These are phyloP conservation scores for Coelopa pilipes DNA, from an alignment of 2,888 invertebrate species.

Conservation along the genomic window DNA sequence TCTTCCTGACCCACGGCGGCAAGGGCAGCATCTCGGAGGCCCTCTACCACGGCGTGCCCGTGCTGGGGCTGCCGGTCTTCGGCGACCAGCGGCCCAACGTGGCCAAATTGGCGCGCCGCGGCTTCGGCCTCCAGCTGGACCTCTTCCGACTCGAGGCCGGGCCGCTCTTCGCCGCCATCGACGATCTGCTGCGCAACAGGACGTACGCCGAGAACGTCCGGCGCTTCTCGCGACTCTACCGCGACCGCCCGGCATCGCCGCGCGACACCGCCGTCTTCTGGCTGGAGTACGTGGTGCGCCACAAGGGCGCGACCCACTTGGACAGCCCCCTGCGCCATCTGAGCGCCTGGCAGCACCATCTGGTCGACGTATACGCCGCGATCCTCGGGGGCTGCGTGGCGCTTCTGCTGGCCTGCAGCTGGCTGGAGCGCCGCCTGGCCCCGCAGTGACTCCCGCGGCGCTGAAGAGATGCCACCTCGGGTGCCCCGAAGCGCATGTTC, in stretches of 20 bases:
- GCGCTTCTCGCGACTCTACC: slow-evolving; percentile 66
- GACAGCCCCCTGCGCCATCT: slow-evolving; percentile 67
- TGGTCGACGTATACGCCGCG: slow-evolving; percentile 66
- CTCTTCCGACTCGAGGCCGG: slow-evolving; percentile 38
- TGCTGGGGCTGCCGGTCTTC: slow-evolving; percentile 79
- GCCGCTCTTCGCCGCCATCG: slow-evolving; percentile 43
- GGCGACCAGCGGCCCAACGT: slow-evolving; percentile 84
- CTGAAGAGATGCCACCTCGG: background rate
- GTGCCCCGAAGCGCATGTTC: background rate
- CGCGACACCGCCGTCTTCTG: slow-evolving; percentile 69
- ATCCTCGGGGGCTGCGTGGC: slow-evolving; percentile 28
- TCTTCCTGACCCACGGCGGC: slow-evolving; percentile 68
- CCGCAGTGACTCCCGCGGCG: background rate
- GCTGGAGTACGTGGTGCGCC: slow-evolving; percentile 71
- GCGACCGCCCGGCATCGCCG: slow-evolving; percentile 69
- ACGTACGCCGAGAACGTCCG: slow-evolving; percentile 54
- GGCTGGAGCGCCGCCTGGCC: slow-evolving; percentile 25
- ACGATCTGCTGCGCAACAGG: slow-evolving; percentile 44
- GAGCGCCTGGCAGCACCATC: slow-evolving; percentile 65
- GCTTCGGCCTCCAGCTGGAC: slow-evolving; percentile 59
- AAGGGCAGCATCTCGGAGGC: slow-evolving; percentile 81
- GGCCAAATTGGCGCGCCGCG: slow-evolving; percentile 76
- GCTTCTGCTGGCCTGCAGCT: background rate
- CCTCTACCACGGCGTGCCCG: slow-evolving; percentile 80
- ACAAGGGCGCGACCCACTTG: slow-evolving; percentile 69